phyloP scores from a whole-genome alignment of 2,888 invertebrate species.

The Choristoneura rosaceana region DNA sequence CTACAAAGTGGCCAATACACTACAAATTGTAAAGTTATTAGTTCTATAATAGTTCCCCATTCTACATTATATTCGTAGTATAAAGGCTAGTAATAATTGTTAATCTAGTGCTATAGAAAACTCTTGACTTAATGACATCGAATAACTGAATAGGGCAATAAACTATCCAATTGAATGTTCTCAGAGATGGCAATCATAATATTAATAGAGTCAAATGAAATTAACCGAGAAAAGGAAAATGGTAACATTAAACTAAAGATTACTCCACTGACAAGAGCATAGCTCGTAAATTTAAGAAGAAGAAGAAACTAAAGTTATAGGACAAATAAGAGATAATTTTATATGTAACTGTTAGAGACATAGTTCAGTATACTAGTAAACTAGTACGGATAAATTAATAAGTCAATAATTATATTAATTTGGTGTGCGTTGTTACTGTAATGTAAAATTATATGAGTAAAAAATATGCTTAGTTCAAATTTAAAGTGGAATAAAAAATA shows the following conservation, averaged over 20 bases:
- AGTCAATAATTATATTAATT: background rate
- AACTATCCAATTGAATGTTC: constrained; percentile 7
- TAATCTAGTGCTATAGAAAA: constrained; percentile 1
- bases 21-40: background rate
- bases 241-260: constrained; percentile 4
- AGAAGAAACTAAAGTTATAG: too few relatives aligned
- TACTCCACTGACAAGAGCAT: too few relatives aligned
- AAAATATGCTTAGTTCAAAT: too few relatives aligned
- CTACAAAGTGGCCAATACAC: too few relatives aligned
- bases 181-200: constrained; percentile 9
- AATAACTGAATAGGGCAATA: background rate
- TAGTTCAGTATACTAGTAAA: background rate
- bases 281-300: too few relatives aligned
- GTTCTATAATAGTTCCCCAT: background rate
- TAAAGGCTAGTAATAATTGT: background rate
- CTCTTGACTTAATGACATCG: background rate
- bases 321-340: background rate
- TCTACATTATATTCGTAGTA: background rate
- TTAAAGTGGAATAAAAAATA: too few relatives aligned
- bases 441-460: too few relatives aligned
- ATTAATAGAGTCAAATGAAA: constrained; percentile 13
- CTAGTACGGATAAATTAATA: too few relatives aligned
- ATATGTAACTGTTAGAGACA: background rate
- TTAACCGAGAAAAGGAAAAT: background rate
- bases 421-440: too few relatives aligned